phyloP scores from a whole-genome alignment of 2,888 invertebrate species.

The Parelbella ahira region DNA sequence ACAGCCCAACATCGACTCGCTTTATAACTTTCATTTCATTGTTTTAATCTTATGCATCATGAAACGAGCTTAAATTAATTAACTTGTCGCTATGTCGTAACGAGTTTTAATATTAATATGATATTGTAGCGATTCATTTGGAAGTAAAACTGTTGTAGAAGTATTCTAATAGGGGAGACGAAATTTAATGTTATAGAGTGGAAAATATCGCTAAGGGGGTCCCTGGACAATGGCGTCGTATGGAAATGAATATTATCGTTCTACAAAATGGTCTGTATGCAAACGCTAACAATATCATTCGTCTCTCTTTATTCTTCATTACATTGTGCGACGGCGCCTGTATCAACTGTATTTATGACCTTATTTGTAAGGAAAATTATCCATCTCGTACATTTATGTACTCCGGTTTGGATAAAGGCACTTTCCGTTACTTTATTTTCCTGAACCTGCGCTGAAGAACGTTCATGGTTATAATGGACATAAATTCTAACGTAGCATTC shows the following conservation, averaged over 20 bases:
- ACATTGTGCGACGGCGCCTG: neutral
- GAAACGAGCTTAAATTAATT: conserved; percentile 2
- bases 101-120: conserved; percentile 1
- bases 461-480: no score
- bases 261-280: conserved; percentile 1
- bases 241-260: neutral
- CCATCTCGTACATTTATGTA: no score
- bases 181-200: conserved; percentile 74
- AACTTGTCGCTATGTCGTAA: conserved; percentile 1
- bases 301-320: neutral
- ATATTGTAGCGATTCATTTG: conserved; percentile 21
- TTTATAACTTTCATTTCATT: conserved; percentile 5
- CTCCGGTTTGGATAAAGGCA: no score
- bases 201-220: conserved; percentile 43
- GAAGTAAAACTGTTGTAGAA: conserved; percentile 46
- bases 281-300: conserved; percentile 1
- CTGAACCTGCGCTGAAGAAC: no score
- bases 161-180: conserved; percentile 48
- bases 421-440: no score
- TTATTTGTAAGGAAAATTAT: neutral
- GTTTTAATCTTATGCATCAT: conserved; percentile 9
- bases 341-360: neutral
- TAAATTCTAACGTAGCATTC: no score
- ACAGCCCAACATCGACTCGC: no score
- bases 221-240: neutral